phyloP scores from a whole-genome alignment of 2,113 vertebrate genomes.

The Rhinoderma darwinii region DNA sequence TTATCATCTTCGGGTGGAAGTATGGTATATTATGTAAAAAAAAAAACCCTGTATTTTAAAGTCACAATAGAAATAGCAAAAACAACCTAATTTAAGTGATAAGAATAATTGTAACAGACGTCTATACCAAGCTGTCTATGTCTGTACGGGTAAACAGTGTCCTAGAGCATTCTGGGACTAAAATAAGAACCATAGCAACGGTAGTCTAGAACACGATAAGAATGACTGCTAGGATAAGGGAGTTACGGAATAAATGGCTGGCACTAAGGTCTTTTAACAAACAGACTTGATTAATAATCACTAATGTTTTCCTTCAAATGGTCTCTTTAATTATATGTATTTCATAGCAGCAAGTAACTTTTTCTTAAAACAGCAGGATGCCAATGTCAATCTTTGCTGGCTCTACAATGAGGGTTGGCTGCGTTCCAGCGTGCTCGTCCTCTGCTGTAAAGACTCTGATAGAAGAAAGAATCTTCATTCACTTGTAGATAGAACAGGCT shows the following conservation, averaged over 20 bases:
- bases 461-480: conserved; percentile 2
- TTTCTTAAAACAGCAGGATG: conserved; percentile 53
- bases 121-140: background rate
- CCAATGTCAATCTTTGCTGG: conserved; percentile 34
- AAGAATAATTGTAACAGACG: background rate
- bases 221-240: conserved; percentile 55
- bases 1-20: background rate
- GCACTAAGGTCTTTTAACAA: conserved; percentile 58
- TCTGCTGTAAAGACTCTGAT: conserved; percentile 12
- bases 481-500: background rate
- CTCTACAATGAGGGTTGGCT: conserved; percentile 6
- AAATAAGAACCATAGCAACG: conserved; percentile 44
- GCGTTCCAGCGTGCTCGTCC: background rate
- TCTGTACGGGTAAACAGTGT: conserved; percentile 22
- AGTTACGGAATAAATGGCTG: conserved; percentile 50
- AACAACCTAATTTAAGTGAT: background rate
- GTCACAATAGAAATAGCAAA: background rate
- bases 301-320: conserved; percentile 55
- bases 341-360: conserved; percentile 60
- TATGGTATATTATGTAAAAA: background rate
- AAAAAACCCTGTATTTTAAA: background rate
- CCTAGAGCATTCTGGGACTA: conserved; percentile 19
- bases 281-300: conserved; percentile 62
- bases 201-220: background rate
- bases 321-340: conserved; percentile 62